These are phyloP conservation scores for Lytechinus pictus DNA, from an alignment of 35 echinoderm and acorn worm species.

Conservation along the genomic window DNA sequence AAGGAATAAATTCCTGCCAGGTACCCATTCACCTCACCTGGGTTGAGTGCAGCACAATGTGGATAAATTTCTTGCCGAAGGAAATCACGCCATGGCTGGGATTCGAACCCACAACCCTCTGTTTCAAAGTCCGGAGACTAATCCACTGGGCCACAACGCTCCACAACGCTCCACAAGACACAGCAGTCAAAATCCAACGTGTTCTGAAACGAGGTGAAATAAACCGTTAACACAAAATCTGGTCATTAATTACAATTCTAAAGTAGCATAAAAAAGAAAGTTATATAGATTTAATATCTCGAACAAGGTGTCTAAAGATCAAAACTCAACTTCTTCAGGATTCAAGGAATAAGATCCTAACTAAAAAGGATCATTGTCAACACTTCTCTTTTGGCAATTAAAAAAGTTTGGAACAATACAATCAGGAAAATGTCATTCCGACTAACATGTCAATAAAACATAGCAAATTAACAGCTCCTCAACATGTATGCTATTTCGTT, in stretches of 20 bases:
- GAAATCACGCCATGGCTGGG: no score
- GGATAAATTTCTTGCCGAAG: no score
- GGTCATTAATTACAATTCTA: not conserved
- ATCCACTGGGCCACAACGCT: no score
- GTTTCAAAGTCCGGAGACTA: no score
- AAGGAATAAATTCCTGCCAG: no score
- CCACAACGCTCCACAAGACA: no score
- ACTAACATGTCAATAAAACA: not conserved
- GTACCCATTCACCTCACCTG: no score
- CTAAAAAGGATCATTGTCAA: not conserved
- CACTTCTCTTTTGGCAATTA: not conserved
- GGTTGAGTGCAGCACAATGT: no score
- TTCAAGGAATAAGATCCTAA: not conserved
- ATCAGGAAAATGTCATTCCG: not conserved
- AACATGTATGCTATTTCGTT: not conserved
- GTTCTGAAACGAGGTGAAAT: not conserved
- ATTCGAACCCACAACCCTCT: no score
- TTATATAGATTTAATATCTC: not conserved
- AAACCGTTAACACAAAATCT: not conserved
- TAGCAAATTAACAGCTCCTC: not conserved
- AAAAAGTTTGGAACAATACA: not conserved
- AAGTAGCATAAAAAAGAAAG: not conserved
- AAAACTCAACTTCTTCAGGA: not conserved
- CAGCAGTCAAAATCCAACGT: not conserved
- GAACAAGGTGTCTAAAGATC: not conserved